Conservation (phyloP, 2,113 vertebrate genomes). For the Hystrix cristata region DNA sequence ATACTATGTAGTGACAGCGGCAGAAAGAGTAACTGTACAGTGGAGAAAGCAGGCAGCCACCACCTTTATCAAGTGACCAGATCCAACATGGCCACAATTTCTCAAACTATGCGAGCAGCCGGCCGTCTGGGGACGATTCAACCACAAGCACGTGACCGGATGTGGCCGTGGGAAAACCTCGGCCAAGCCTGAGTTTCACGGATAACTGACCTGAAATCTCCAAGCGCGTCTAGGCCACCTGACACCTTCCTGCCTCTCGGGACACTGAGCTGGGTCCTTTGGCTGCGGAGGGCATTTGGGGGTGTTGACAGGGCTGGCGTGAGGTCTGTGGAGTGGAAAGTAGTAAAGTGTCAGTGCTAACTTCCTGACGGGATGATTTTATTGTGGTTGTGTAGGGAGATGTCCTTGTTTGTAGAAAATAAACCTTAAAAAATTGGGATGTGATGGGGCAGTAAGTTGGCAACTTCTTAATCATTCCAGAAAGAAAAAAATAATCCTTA, state of each 20-base stretch:
- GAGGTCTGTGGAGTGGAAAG: background rate
- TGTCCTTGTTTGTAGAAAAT: background rate
- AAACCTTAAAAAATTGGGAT: background rate
- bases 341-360: accelerated
- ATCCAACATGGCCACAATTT: too few species aligned
- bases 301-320: accelerated
- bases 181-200: background rate
- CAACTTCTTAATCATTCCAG: background rate
- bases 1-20: background rate
- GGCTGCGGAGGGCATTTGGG: background rate
- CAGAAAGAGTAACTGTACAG: background rate
- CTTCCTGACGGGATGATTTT: background rate
- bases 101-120: background rate
- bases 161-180: accelerated
- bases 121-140: background rate
- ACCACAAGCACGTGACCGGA: accelerated
- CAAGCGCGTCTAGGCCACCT: background rate
- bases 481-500: background rate
- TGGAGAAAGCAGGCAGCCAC: background rate
- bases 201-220: background rate
- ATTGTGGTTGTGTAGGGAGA: background rate
- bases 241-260: background rate
- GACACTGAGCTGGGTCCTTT: background rate
- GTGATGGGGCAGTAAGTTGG: background rate
- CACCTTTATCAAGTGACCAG: background rate